Evolutionary conservation across 2,888 invertebrate genomes (phyloP).

Genomic region (Sycophila texana): DNA sequence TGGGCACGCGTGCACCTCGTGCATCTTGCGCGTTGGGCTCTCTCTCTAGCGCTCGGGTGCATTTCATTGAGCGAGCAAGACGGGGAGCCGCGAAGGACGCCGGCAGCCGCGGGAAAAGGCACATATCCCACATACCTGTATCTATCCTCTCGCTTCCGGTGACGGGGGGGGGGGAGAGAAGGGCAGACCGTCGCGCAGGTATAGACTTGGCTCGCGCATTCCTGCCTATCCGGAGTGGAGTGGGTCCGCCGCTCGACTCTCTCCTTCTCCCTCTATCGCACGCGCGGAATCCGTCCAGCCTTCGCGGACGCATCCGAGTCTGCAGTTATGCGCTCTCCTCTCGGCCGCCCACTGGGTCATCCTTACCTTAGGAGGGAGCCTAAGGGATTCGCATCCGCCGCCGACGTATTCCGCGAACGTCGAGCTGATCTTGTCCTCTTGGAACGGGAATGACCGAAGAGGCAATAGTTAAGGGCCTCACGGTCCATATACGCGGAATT

Average conservation of each 20-base stretch:
- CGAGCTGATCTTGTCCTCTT: no score
- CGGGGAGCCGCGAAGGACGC: neutral
- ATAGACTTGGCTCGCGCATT: conserved; percentile 33
- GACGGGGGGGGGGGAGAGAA: neutral
- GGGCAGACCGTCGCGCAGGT: neutral
- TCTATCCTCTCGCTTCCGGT: conserved; percentile 33
- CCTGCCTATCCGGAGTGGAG: conserved; percentile 18
- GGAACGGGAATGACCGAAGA: no score
- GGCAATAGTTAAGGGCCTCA: no score
- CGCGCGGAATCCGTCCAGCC: neutral
- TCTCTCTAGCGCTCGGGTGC: neutral
- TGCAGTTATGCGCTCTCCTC: conserved; percentile 5
- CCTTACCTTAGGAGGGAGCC: no score
- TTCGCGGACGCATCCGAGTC: neutral
- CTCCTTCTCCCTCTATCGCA: no score
- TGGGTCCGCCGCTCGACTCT: neutral
- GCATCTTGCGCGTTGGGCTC: no score
- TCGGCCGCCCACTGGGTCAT: neutral
- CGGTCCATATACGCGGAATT: no score
- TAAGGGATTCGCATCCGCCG: neutral
- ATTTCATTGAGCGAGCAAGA: conserved; percentile 11
- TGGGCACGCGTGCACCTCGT: no score
- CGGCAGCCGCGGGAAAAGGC: conserved; percentile 5
- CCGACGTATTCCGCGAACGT: conserved; percentile 10
- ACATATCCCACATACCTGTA: neutral